These are phyloP conservation scores for Coilia nasus DNA, from an alignment of 2,797 vertebrate genomes.

Conservation along the genomic window DNA sequence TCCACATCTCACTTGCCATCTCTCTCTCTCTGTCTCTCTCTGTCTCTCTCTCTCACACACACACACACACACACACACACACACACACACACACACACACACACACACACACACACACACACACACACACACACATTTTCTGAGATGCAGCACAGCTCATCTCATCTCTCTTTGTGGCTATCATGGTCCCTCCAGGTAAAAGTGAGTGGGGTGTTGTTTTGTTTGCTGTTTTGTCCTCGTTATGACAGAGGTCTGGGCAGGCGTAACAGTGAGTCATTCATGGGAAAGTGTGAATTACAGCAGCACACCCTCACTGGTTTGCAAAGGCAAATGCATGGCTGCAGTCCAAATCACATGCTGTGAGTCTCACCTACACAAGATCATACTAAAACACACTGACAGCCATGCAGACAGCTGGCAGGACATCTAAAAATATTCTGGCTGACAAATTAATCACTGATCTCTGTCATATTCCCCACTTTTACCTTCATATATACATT, in stretches of 20 bases:
- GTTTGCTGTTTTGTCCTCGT: conserved; percentile 9
- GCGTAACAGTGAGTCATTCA: conserved; percentile 16
- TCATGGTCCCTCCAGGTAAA: background rate
- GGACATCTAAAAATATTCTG: background rate
- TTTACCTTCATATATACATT: background rate
- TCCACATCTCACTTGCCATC: background rate
- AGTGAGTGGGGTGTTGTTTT: background rate
- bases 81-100: background rate
- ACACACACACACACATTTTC: background rate
- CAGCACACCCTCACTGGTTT: background rate
- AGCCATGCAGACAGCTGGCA: background rate
- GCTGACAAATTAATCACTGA: background rate
- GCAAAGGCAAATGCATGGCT: conserved; percentile 4
- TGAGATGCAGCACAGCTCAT: background rate
- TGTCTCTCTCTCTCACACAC: conserved; percentile 4
- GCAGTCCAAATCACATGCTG: background rate
- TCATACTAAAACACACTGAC: background rate
- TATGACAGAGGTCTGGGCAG: background rate
- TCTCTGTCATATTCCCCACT: background rate
- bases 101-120: no score
- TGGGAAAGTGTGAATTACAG: conserved; percentile 22
- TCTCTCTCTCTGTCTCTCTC: background rate
- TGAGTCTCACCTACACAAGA: background rate
- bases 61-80: no score
- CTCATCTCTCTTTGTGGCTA: background rate